Conservation (phyloP, 2,888 invertebrate species). For the Noctuana brunneofusca region DNA sequence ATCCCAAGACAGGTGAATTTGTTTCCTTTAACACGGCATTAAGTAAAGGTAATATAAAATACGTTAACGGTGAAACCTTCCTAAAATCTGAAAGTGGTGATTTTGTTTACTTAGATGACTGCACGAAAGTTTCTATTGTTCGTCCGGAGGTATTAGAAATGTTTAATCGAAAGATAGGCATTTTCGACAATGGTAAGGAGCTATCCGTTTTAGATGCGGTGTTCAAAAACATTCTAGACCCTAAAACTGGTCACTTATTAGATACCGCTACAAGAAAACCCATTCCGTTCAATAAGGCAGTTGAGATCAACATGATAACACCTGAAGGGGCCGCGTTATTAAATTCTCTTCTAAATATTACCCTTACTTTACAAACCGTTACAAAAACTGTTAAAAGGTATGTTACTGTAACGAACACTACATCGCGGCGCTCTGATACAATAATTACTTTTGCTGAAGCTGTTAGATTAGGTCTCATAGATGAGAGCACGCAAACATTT, state of each 20-base stretch:
- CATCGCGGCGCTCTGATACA: constrained; percentile 80
- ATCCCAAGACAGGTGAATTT: constrained; percentile 90
- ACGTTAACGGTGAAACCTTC: constrained; percentile 88
- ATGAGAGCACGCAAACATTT: constrained; percentile 89
- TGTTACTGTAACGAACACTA: constrained; percentile 88
- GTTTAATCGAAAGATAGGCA: constrained; percentile 91
- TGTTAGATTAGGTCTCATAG: constrained; percentile 89
- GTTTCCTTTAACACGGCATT: constrained; percentile 92
- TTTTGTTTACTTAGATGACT: constrained; percentile 90
- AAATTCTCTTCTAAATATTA: constrained; percentile 93
- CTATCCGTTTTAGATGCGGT: constrained; percentile 94
- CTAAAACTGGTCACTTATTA: constrained; percentile 92
- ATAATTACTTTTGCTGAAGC: constrained; percentile 91
- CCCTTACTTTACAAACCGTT: constrained; percentile 93
- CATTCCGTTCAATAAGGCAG: constrained; percentile 92
- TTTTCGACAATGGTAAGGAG: constrained; percentile 89
- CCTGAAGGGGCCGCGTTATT: constrained; percentile 93
- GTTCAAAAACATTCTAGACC: constrained; percentile 92
- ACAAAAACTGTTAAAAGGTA: constrained; percentile 92
- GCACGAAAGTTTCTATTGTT: constrained; percentile 89
- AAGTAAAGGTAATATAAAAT: constrained; percentile 89
- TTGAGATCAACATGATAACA: constrained; percentile 92
- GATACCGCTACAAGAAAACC: constrained; percentile 88
- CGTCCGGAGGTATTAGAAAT: constrained; percentile 94
- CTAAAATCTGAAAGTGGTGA: constrained; percentile 89